A percentile compares a stretch with the other conserved stretches of the same genome.
Conservation (phyloP, 2,797 vertebrate species). For the Phoxinus dragarum region DNA sequence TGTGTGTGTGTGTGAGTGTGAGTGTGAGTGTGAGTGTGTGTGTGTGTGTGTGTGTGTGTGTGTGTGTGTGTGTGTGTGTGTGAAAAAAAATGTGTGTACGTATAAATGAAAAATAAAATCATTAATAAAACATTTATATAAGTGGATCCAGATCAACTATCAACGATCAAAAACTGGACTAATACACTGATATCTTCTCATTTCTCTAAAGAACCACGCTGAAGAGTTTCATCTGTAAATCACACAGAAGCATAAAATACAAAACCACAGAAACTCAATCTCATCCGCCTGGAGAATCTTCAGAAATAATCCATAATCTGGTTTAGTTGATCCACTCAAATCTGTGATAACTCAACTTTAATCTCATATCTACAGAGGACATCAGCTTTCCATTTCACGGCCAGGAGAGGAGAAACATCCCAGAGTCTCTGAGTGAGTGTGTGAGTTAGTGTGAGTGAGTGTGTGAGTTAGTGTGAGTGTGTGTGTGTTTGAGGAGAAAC, state of each 20-base stretch:
- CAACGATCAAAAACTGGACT: background rate
- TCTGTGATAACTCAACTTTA: slow-evolving; percentile 73
- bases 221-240: background rate
- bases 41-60: too few species aligned
- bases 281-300: slow-evolving; percentile 60
- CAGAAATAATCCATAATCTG: slow-evolving; percentile 75
- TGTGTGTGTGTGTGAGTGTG: background rate
- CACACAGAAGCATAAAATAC: slow-evolving; percentile 25
- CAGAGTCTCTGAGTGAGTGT: slow-evolving; percentile 43
- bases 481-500: background rate
- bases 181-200: background rate
- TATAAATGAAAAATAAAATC: too few species aligned
- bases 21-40: too few species aligned
- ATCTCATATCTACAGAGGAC: slow-evolving; percentile 70
- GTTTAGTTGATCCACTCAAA: slow-evolving; percentile 74
- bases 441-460: too few species aligned
- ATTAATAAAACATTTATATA: background rate
- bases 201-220: too few species aligned
- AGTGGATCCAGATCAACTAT: background rate
- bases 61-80: too few species aligned
- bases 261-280: slow-evolving; percentile 65
- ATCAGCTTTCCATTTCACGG: slow-evolving; percentile 60
- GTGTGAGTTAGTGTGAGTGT: too few species aligned
- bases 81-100: too few species aligned
- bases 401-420: slow-evolving; percentile 12